These are phyloP conservation scores for Ammodytes dubius DNA, from an alignment of 2,113 vertebrate species.

Conservation along the genomic window DNA sequence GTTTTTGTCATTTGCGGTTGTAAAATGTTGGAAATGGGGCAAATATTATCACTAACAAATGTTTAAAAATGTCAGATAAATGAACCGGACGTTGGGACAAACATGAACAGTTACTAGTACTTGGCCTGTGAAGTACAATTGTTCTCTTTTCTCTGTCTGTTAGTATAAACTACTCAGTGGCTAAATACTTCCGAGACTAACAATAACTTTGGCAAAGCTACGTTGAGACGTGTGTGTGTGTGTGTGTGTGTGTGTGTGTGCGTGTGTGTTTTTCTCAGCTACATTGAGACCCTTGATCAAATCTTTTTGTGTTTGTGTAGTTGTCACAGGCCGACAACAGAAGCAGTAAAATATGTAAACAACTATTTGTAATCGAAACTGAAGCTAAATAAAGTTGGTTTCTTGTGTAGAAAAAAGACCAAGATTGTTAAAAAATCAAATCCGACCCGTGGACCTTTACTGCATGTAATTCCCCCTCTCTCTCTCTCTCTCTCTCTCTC, in stretches of 20 bases:
- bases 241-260: too few relatives aligned
- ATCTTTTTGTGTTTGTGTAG: neutral
- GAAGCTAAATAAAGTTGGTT: neutral
- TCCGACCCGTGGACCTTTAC: too few relatives aligned
- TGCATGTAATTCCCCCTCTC: too few relatives aligned
- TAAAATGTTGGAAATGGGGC: neutral
- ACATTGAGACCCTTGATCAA: too few relatives aligned
- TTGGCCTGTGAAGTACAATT: slow-evolving; percentile 1
- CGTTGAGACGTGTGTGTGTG: neutral
- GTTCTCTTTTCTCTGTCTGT: slow-evolving; percentile 1
- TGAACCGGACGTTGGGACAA: slow-evolving; percentile 5
- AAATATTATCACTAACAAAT: slow-evolving; percentile 34
- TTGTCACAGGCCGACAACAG: neutral
- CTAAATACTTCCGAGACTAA: neutral
- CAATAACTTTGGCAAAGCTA: neutral
- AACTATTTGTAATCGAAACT: neutral
- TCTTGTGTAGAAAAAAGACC: neutral
- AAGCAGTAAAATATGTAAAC: slow-evolving; percentile 10
- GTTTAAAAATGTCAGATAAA: slow-evolving; percentile 2
- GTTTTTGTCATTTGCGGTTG: slow-evolving; percentile 5
- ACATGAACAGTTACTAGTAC: neutral
- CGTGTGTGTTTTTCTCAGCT: too few relatives aligned
- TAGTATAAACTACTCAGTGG: slow-evolving; percentile 4
- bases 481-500: too few relatives aligned
- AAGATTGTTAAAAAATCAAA: too few relatives aligned